Conservation (phyloP, 2,797 vertebrate genomes). For the Ciconia nigra region DNA sequence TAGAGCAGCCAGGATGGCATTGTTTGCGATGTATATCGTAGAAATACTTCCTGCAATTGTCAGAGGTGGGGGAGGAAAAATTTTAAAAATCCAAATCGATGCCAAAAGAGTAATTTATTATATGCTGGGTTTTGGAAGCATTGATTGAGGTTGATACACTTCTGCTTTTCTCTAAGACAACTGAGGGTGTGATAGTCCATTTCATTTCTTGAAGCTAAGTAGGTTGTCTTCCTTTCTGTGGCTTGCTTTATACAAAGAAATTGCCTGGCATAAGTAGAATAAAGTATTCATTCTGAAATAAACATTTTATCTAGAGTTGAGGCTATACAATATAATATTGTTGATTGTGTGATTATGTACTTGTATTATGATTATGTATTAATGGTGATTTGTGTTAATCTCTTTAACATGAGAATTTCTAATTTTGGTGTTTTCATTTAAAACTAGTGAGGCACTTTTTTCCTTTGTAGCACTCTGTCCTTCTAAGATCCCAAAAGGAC, state of each 20-base stretch:
- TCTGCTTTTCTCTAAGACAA: background rate
- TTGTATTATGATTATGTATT: background rate
- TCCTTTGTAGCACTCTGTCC: background rate
- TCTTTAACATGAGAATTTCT: background rate
- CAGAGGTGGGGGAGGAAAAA: background rate
- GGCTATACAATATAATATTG: background rate
- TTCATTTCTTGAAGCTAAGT: background rate
- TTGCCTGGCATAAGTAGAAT: background rate
- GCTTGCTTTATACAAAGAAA: background rate
- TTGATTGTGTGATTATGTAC: background rate
- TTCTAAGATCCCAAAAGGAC: background rate
- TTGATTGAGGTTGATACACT: background rate
- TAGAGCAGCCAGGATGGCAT: background rate
- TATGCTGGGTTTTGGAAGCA: background rate
- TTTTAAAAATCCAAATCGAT: background rate
- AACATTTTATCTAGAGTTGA: background rate
- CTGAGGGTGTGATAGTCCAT: background rate
- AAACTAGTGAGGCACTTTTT: background rate
- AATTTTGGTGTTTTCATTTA: background rate
- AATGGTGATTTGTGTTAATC: background rate
- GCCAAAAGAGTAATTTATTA: background rate
- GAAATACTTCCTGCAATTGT: background rate
- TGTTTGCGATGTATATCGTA: background rate
- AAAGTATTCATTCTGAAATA: background rate
- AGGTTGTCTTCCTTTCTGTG: background rate